phyloP scores from a whole-genome alignment of 2,797 vertebrate species.

The Pyrocephalus nanus region DNA sequence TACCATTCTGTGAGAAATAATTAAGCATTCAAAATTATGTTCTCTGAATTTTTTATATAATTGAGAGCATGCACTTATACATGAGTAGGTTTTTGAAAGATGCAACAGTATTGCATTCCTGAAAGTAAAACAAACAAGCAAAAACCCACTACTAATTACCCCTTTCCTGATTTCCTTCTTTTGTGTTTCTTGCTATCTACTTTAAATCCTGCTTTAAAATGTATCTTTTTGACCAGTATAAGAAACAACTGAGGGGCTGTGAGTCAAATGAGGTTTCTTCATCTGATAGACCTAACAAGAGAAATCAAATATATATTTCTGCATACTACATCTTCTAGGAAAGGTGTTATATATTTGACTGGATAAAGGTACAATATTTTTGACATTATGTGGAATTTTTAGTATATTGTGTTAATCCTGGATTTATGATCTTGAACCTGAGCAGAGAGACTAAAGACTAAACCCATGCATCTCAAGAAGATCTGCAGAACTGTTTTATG shows the following conservation, averaged over 20 bases:
- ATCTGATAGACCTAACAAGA: background rate
- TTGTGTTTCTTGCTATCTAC: background rate
- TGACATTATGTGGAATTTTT: background rate
- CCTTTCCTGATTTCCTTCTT: background rate
- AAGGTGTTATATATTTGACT: background rate
- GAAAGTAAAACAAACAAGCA: background rate
- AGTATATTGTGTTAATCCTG: background rate
- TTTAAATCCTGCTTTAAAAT: background rate
- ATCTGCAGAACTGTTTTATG: background rate
- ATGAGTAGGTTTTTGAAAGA: background rate
- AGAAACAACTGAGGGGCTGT: background rate
- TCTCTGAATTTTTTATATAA: background rate
- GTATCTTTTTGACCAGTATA: background rate
- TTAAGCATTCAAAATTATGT: background rate
- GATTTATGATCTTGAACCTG: background rate
- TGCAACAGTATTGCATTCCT: background rate
- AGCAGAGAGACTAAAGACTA: background rate
- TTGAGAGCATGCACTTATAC: background rate
- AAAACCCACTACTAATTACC: fast-evolving
- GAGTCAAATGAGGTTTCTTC: background rate
- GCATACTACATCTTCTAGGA: background rate
- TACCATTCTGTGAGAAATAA: background rate
- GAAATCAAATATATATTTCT: background rate
- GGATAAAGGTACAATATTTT: background rate
- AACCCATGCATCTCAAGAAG: background rate